Conservation (phyloP, 2,888 invertebrate genomes). For the Cyaniris semiargus region DNA sequence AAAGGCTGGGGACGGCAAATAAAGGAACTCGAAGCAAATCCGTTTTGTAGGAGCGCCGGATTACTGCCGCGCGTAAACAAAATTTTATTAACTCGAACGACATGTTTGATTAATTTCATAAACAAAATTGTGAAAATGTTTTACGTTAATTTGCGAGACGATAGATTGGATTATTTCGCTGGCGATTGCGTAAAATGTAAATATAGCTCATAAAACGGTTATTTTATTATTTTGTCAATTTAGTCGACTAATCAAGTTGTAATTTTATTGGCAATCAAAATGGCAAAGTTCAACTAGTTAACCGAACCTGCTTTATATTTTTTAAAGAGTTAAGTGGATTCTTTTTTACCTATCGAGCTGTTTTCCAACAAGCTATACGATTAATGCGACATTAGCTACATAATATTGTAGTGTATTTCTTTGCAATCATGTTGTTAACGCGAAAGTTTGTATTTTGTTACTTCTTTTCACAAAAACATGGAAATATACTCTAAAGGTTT, state of each 20-base stretch:
- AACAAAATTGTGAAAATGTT: not conserved
- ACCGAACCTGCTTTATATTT: no score
- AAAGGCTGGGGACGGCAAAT: not conserved
- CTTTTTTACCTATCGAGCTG: no score
- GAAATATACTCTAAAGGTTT: no score
- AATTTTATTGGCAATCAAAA: not conserved
- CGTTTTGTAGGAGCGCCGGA: constrained; percentile 2
- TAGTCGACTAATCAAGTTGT: not conserved
- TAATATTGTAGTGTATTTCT: no score
- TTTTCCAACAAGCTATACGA: no score
- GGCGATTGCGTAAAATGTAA: not conserved
- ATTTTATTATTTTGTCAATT: not conserved
- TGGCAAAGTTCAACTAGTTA: not conserved
- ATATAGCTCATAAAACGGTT: not conserved
- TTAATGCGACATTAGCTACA: no score
- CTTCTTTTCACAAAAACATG: no score
- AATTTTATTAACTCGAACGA: not conserved
- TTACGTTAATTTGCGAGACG: not conserved
- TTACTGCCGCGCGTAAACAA: not conserved
- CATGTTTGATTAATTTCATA: constrained; percentile 1
- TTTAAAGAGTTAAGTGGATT: no score
- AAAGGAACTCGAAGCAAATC: constrained; percentile 27
- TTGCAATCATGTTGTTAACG: no score
- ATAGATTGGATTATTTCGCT: not conserved
- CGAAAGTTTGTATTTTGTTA: no score